phyloP scores from a whole-genome alignment of 2,888 invertebrate species.

The Phoronis australis region DNA sequence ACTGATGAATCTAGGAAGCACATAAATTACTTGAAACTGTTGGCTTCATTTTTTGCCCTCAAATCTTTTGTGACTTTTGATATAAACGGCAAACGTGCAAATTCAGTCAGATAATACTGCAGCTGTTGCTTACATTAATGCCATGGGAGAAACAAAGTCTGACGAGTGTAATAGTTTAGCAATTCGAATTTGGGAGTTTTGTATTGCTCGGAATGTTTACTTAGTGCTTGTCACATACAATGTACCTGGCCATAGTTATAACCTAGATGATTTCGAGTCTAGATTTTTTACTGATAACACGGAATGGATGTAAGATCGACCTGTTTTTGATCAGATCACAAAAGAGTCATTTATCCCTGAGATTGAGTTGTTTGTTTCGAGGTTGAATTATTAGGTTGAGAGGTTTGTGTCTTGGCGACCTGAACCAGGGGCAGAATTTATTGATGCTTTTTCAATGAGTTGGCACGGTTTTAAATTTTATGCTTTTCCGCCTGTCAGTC shows the following conservation, averaged over 20 bases:
- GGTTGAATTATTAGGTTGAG: constrained; percentile 3
- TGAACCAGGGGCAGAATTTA: constrained; percentile 4
- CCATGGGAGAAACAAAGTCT: constrained; percentile 5
- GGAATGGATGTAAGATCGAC: constrained; percentile 7
- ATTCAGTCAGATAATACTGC: constrained; percentile 7
- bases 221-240: constrained; percentile 1
- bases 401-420: constrained; percentile 4
- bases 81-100: neutral
- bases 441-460: constrained; percentile 6
- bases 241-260: neutral
- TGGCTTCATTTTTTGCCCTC: neutral
- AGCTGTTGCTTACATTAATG: neutral
- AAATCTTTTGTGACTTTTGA: neutral
- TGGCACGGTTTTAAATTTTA: constrained; percentile 4
- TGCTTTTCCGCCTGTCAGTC: constrained; percentile 9
- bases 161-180: constrained; percentile 2
- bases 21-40: constrained; percentile 5
- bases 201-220: neutral
- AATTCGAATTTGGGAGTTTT: constrained; percentile 5
- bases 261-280: constrained; percentile 1
- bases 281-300: constrained; percentile 8
- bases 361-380: constrained; percentile 8
- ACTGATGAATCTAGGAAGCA: neutral
- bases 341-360: neutral
- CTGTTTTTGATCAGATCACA: neutral